Evolutionary conservation across 2,888 invertebrate species (phyloP).

Genomic region (Xestoiulus laeticollis): DNA sequence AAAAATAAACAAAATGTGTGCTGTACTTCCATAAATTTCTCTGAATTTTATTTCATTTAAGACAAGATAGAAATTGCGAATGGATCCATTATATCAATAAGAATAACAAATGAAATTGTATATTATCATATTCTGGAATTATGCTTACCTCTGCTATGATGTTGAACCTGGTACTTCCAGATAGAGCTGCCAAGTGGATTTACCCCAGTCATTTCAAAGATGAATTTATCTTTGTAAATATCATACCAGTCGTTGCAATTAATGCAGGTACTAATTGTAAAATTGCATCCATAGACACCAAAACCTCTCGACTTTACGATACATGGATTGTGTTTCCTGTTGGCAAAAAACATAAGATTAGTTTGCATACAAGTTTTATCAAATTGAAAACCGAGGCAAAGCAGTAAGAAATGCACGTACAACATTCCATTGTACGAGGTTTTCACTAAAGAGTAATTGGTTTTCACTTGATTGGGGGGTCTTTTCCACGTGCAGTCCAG

Average conservation of each 20-base stretch:
- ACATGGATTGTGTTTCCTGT: not conserved
- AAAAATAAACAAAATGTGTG: too few species aligned
- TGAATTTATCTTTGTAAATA: constrained; percentile 2
- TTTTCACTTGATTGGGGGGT: not conserved
- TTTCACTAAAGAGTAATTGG: not conserved
- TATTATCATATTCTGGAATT: too few species aligned
- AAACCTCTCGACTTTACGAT: not conserved
- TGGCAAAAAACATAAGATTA: not conserved
- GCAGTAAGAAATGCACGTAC: not conserved
- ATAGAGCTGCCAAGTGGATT: not conserved
- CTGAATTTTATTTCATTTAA: too few species aligned
- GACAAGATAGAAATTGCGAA: too few species aligned
- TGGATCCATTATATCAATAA: too few species aligned
- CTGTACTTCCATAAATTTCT: too few species aligned
- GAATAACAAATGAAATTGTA: too few species aligned
- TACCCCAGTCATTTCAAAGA: not conserved
- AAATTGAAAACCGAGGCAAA: not conserved
- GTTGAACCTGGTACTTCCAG: not conserved
- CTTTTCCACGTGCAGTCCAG: not conserved
- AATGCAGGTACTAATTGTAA: not conserved
- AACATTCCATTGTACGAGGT: not conserved
- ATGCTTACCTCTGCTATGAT: not conserved
- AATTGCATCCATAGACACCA: not conserved
- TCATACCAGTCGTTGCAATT: not conserved
- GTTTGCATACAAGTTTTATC: not conserved